A percentile compares a stretch with the other conserved stretches of the same genome.
phyloP scores from a whole-genome alignment of 2,888 invertebrate genomes.

The Trisateles emortualis region DNA sequence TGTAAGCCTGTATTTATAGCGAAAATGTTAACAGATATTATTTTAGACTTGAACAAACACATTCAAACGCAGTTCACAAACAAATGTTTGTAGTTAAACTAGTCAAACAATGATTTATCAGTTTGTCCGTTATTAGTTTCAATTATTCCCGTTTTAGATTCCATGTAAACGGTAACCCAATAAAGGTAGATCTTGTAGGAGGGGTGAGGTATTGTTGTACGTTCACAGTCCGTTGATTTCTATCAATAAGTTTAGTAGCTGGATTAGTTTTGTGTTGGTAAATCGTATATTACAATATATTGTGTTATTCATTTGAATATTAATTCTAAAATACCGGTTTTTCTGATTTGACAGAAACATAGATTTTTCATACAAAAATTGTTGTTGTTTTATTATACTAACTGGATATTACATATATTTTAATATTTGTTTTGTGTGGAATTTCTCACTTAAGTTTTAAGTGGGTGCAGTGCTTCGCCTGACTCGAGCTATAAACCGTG shows the following conservation, averaged over 20 bases:
- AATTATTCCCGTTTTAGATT: constrained; percentile 4
- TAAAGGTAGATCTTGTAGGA: background rate
- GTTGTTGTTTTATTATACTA: too few species aligned
- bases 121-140: constrained; percentile 8
- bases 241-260: background rate
- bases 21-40: constrained; percentile 18
- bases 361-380: too few species aligned
- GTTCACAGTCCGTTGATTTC: background rate
- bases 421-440: too few species aligned
- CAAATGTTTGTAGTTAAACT: constrained; percentile 15
- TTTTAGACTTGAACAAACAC: constrained; percentile 16
- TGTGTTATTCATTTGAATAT: background rate
- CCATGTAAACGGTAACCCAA: background rate
- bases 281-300: background rate
- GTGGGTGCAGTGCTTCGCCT: too few species aligned
- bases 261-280: background rate
- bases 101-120: constrained; percentile 15
- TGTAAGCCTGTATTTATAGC: constrained; percentile 15
- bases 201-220: background rate
- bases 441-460: too few species aligned
- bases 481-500: background rate
- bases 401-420: too few species aligned
- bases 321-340: too few species aligned
- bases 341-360: background rate
- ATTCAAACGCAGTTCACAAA: constrained; percentile 17